These are phyloP conservation scores for Poliocrania exsul DNA, from an alignment of 2,797 vertebrate species.

Conservation along the genomic window DNA sequence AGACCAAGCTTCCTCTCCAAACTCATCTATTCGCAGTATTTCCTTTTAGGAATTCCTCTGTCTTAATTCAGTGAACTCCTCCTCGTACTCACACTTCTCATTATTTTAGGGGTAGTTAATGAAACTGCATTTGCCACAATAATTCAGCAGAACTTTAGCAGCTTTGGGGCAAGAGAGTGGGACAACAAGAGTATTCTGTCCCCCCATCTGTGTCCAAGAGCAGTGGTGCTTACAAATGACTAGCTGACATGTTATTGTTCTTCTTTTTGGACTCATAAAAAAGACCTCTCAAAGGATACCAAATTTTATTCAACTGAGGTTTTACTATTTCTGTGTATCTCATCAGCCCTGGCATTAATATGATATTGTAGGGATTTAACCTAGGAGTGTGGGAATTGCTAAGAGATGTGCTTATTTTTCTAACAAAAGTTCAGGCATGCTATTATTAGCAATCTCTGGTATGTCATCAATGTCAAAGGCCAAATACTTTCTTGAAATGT, in stretches of 20 bases:
- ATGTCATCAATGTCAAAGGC: conserved; percentile 61
- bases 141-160: not conserved
- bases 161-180: not conserved
- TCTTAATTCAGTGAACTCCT: not conserved
- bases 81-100: not conserved
- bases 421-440: conserved; percentile 38
- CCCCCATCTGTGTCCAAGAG: not conserved
- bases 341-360: not conserved
- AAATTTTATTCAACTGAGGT: not conserved
- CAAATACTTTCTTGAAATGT: conserved; percentile 64
- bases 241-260: not conserved
- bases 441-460: conserved; percentile 58
- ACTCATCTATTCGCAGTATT: not conserved
- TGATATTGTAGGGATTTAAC: not conserved
- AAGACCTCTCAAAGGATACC: not conserved
- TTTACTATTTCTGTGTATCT: not conserved
- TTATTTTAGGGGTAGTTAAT: not conserved
- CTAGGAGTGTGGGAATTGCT: conserved; percentile 45
- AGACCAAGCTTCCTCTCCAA: not conserved
- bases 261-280: not conserved
- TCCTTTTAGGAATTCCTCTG: not conserved
- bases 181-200: not conserved
- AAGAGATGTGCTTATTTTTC: conserved; percentile 53
- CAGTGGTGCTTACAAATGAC: not conserved
- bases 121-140: not conserved